Percentiles rank a stretch among this genome's conserved stretches.
Conservation (phyloP, 2,888 invertebrate species). For the Sphaerophoria rueppellii region DNA sequence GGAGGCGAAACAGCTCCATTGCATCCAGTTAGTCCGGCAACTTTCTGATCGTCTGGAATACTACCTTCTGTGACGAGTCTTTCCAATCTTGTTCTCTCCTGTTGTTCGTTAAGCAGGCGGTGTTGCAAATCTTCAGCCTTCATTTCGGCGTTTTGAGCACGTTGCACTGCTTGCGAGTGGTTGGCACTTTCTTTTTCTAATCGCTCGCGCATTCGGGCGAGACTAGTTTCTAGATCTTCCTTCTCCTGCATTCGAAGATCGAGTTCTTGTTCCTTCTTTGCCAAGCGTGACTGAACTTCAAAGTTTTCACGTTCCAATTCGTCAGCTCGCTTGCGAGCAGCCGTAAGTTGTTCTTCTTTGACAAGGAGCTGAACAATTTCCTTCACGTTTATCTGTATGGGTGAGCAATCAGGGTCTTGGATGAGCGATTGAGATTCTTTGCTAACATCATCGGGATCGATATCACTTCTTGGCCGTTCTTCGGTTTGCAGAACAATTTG, state of each 20-base stretch:
- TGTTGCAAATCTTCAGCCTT: constrained; percentile 86
- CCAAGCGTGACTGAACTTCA: constrained; percentile 92
- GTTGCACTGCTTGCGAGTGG: constrained; percentile 93
- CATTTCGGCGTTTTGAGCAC: constrained; percentile 84
- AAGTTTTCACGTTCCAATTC: constrained; percentile 94
- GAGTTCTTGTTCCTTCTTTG: constrained; percentile 96
- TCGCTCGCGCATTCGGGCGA: constrained; percentile 91
- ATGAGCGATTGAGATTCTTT: constrained; percentile 78
- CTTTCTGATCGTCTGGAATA: constrained; percentile 96
- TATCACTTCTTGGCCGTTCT: constrained; percentile 82
- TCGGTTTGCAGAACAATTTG: constrained; percentile 93
- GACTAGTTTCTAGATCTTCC: constrained; percentile 93
- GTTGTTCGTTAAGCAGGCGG: constrained; percentile 89
- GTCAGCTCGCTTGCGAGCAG: constrained; percentile 92
- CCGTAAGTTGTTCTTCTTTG: constrained; percentile 95
- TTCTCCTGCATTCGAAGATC: constrained; percentile 95
- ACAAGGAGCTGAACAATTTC: constrained; percentile 95
- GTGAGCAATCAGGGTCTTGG: constrained; percentile 92
- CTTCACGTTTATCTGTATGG: constrained; percentile 94
- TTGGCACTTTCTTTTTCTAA: constrained; percentile 94
- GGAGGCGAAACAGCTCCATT: constrained; percentile 84
- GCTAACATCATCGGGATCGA: constrained; percentile 80
- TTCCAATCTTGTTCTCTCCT: constrained; percentile 91
- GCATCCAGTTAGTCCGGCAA: constrained; percentile 83
- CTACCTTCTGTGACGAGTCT: constrained; percentile 94